Evolutionary conservation across 2,888 invertebrate species (phyloP), one percentile per base, ranked within the genome.

Genomic region (Melanchra persicariae): DNA sequence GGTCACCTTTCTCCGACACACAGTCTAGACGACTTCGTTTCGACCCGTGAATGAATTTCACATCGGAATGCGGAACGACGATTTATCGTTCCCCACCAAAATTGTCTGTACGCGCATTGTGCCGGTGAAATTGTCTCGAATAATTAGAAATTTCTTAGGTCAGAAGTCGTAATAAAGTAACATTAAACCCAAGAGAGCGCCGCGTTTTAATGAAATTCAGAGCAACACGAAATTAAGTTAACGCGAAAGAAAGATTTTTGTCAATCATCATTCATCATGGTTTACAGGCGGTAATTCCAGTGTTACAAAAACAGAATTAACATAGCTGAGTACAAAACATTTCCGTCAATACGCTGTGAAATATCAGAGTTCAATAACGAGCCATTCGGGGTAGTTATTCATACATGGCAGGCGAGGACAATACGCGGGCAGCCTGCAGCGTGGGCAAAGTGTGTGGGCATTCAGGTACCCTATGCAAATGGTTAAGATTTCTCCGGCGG

Each of bases 1-100:
- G 95, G 94, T 93, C 94, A 95, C 95, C 95, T 96, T 96, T 96
- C 95, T 94, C 95, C 95, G 95, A 93, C 95, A 92, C 92, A 93
- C 93, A 91, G 95, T 95, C 95, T 95, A 94, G 95, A 93, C 94
- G 90, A 91, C 90, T 93, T 92, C 90, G 92, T 89, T 91, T 89
- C 92, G 91, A 91, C 91, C 94, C 89, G 93, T 95, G 94, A 95
- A 95, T 95, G 95, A 95, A 93, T 92, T 93, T 90, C 91, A 91
- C 93, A 91, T 92, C 80, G 95, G 95, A 95, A 95, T 95, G 95
- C 95, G 95, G 95, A 94, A 95, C 93, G 89, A 85, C 91, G 87
- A 93, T 94, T 94, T 92, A 91, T 92, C 88, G 86, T 87, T 81
- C 90, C 88, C 89, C 88, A 87, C 90, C 89, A 87, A 92, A 91